Base-by-base conservation (phyloP, 2,113 vertebrate species). In the Acanthochromis polyacanthus region DNA sequence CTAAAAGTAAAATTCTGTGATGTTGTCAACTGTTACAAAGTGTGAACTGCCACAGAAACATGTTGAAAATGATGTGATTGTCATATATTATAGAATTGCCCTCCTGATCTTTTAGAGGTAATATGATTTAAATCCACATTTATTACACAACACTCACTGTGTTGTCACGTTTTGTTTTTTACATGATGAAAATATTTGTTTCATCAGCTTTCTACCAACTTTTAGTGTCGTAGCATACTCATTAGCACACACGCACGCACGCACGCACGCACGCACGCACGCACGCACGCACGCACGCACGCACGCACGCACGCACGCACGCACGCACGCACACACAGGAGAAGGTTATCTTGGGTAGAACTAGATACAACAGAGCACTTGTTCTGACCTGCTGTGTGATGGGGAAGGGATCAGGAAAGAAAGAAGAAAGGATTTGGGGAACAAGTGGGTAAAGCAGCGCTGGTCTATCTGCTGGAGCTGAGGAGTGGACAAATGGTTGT, bases 331-430 rank as follows among this genome's bases (percentile, higher is more conserved):
- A 68, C 30, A 63, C 50, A 73, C n/a, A 55, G 16, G 11, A 36
- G 55, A 48, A 52, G 67, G 50, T 52, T 75, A 16, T 78, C 78
- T 88, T 81, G 79, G 85, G 80, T 91, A 75, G 55, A 83, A 9
- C 11, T 23, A 53, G 66, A 76, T 30, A 92, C 88, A 91, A 93
- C 75, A 68, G 77, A 61, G 63, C 36, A 32, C 45, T 89, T 92
- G 90, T 92, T 92, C 84, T 84, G 30, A 3, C 28, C 63, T 53
- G 23, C 56, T n/a, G 11, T 78, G 43, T 48, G 70, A 55, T 53
- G 58, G 19, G 15, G 55, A 69, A 57, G 43, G 64, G 20, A 73
- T 51, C 38, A 51, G 57, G 23, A 45, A 63, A 38, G 51, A 73
- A 22, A 25, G 43, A 58, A 25, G 53, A 68, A 40, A 23, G 25